Base-by-base conservation (phyloP, 2,113 vertebrate genomes). In the Dipodomys spectabilis region DNA sequence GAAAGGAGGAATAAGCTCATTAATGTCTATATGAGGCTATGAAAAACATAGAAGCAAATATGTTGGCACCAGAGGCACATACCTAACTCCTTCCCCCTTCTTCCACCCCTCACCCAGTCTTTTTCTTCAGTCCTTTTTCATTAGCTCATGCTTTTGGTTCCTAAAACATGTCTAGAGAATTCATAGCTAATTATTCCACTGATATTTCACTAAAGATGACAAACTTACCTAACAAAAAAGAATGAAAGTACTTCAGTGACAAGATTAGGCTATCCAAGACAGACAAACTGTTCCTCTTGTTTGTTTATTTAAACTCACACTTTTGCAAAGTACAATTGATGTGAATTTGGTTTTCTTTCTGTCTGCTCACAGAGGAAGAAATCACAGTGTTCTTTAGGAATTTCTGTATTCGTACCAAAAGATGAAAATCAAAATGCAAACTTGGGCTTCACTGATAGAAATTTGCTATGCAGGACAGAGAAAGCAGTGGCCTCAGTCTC, bases 11-110 rank as follows among this genome's bases (percentile, higher is more conserved):
- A 32, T 22, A 1, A 19, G 32, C 44, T 68, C 15, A 60, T 49
- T 44, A 68, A 18, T 75, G 19, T 30, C 7, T 60, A 8, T 2
- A 20, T 20, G 45, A 78, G 18, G 62, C 25, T 35, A 71, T 20
- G 23, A 90, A 53, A n/a, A 93, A 68, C 92, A 60, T 1, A 28
- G 32, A 89, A 45, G 11, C 10, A 35, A 62, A 7, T 10, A 7
- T 44, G 2, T 0, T 32, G 71, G 22, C 0, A 1, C 15, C 8
- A 49, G 1, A 2, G n/a, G 3, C 20, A n/a, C 15, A 10, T 2
- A 19, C 32, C 27, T 2, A 1, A 2, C 27, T 45, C 15, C 68
- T 88, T 13, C 5, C 10, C 1, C 62, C 62, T 64, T 23, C 19
- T 6, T 25, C 5, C 28, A 39, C 6, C 18, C 13, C 8, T 32